Evolutionary conservation across 2,797 vertebrate genomes (phyloP).

Genomic region (Sebastes glaucus): DNA sequence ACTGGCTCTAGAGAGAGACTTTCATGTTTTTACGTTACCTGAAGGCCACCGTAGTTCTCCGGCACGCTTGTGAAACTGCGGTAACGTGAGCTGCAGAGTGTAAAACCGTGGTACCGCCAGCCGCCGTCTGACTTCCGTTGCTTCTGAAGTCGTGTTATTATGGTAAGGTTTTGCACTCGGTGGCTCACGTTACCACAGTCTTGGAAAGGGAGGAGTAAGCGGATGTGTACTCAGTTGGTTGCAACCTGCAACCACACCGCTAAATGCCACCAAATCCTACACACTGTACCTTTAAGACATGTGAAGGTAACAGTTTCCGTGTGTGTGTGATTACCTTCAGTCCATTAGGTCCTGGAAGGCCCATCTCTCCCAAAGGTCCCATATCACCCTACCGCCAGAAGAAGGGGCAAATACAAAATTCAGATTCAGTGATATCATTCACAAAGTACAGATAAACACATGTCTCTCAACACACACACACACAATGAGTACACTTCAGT

Average conservation of each 20-base stretch:
- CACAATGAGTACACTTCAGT: not conserved
- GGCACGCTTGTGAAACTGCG: too few species aligned
- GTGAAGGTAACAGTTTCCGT: constrained; percentile 14
- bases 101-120: too few species aligned
- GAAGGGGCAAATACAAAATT: constrained; percentile 44
- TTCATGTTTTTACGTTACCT: too few species aligned
- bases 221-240: not conserved
- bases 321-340: constrained; percentile 88
- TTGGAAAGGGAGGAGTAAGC: not conserved
- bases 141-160: too few species aligned
- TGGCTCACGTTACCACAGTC: too few species aligned
- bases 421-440: constrained; percentile 17
- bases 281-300: too few species aligned
- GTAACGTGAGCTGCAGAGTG: too few species aligned
- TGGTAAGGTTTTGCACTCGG: too few species aligned
- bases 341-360: constrained; percentile 92
- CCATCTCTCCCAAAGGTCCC: constrained; percentile 90
- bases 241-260: not conserved
- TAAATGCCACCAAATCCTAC: not conserved
- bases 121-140: too few species aligned
- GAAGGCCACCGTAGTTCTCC: too few species aligned
- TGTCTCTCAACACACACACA: not conserved
- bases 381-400: constrained; percentile 90
- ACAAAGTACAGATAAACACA: constrained; percentile 1
- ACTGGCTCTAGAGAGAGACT: too few species aligned